Conservation (phyloP, 2,113 vertebrate genomes). For the Parotia lawesii region DNA sequence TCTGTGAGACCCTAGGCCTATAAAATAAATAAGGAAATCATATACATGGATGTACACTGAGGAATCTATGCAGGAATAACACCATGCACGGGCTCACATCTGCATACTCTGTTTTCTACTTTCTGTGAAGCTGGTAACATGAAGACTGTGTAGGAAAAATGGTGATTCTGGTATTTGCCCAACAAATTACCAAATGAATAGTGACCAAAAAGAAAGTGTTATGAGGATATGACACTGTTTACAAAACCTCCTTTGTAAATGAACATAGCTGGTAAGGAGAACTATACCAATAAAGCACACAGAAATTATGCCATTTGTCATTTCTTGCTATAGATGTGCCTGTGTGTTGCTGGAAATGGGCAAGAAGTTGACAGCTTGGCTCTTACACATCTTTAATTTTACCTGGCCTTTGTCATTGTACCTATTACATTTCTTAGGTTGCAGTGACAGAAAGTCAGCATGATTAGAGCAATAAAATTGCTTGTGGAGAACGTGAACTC, state of each 20-base stretch:
- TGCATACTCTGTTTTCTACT: fast-evolving
- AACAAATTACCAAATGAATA: neutral
- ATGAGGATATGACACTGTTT: neutral
- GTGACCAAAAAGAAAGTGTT: neutral
- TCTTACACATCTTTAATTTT: neutral
- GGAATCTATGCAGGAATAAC: neutral
- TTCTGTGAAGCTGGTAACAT: neutral
- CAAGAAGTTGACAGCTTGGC: neutral
- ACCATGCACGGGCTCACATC: fast-evolving
- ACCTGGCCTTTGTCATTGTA: neutral
- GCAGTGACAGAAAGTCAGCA: neutral
- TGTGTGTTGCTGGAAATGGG: neutral
- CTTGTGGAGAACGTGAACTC: neutral
- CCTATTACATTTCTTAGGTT: neutral
- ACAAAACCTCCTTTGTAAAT: neutral
- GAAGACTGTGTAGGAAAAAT: neutral
- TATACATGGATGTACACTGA: neutral
- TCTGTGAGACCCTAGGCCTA: neutral
- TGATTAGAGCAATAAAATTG: neutral
- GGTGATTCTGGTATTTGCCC: neutral
- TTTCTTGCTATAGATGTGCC: neutral
- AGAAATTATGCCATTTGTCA: neutral
- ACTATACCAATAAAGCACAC: neutral
- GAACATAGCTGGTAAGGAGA: neutral
- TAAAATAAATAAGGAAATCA: neutral